These are phyloP conservation scores for Xanthorhoe spadicearia DNA, from an alignment of 2,888 invertebrate genomes.

Conservation along the genomic window DNA sequence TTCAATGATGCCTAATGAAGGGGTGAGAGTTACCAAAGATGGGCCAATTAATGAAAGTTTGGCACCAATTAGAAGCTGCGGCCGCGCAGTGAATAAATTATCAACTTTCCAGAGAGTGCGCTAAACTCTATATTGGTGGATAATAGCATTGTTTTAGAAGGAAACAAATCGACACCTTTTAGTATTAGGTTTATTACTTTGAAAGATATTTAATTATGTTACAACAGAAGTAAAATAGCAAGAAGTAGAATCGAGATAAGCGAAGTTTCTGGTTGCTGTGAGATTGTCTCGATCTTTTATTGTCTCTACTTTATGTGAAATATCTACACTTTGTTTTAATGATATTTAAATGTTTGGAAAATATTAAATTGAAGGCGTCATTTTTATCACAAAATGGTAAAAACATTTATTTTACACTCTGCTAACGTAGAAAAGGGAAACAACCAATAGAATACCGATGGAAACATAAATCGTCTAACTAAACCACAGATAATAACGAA, in stretches of 20 bases:
- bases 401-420: not conserved
- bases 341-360: not conserved
- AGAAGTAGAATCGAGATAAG: no score
- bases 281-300: not conserved
- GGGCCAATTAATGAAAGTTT: constrained; percentile 67
- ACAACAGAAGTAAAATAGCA: not conserved
- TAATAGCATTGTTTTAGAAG: constrained; percentile 17
- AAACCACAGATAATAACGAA: constrained; percentile 40
- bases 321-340: not conserved
- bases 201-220: not conserved
- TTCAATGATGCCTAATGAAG: constrained; percentile 55
- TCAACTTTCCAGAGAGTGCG: constrained; percentile 36
- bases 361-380: no score
- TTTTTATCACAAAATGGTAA: no score
- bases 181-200: not conserved
- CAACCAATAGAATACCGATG: constrained; percentile 21
- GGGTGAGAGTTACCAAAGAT: constrained; percentile 53
- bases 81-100: constrained; percentile 65
- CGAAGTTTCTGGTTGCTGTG: not conserved
- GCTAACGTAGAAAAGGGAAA: not conserved
- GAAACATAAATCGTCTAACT: constrained; percentile 33
- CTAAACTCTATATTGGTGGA: constrained; percentile 19
- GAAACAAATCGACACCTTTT: not conserved
- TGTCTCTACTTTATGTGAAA: not conserved
- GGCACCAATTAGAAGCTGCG: constrained; percentile 62